Evolutionary conservation across 2,113 vertebrate species (phyloP).

Genomic region (Seriola dumerili): DNA sequence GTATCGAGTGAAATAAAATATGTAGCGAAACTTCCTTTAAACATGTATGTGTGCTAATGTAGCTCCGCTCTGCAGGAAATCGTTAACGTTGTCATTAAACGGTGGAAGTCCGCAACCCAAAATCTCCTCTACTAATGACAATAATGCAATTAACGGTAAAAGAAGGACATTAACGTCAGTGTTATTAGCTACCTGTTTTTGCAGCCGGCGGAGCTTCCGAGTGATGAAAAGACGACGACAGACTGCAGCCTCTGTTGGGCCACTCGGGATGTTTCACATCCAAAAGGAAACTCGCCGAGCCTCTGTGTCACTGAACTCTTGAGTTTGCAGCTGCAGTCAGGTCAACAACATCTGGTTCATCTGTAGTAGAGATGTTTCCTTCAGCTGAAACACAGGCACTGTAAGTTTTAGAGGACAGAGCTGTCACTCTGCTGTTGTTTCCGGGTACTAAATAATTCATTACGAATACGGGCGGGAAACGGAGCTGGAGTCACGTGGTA

Average conservation of each 20-base stretch:
- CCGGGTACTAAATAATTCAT: slow-evolving; percentile 24
- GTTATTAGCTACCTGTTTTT: slow-evolving; percentile 61
- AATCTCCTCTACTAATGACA: background rate
- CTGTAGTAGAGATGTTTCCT: background rate
- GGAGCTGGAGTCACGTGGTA: slow-evolving; percentile 35
- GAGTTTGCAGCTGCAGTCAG: background rate
- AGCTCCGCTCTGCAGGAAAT: background rate
- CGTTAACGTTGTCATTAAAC: background rate
- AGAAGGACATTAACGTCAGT: background rate
- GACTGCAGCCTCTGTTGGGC: slow-evolving; percentile 13
- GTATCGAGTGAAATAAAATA: background rate
- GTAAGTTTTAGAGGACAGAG: background rate
- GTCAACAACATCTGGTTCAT: background rate
- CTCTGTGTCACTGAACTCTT: background rate
- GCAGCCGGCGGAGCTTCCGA: slow-evolving; percentile 45
- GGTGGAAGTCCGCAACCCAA: too few species aligned
- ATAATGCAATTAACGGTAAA: background rate
- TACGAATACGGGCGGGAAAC: slow-evolving; percentile 69
- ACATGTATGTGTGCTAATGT: background rate
- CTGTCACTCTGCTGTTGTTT: slow-evolving; percentile 55
- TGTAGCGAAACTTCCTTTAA: background rate
- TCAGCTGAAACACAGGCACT: background rate
- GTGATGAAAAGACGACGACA: slow-evolving; percentile 24
- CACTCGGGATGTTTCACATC: slow-evolving; percentile 15
- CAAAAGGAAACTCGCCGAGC: background rate